Evolutionary conservation across 2,113 vertebrate species (phyloP).

Genomic region (Calypte anna): DNA sequence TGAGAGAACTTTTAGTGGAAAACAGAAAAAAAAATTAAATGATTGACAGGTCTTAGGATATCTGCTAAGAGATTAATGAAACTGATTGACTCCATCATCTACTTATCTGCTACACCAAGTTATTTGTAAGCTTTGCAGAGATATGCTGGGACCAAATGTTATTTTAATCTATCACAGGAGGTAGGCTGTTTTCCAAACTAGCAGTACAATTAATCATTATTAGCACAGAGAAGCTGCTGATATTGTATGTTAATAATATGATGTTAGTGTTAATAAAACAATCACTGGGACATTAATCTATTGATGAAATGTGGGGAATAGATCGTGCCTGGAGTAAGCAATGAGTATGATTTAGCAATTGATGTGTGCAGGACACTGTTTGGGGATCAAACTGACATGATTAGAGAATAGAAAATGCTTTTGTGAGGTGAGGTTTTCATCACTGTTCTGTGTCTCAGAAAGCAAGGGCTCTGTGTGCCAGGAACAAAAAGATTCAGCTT

Average conservation of each 20-base stretch:
- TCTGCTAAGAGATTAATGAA: background rate
- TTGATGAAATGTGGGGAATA: background rate
- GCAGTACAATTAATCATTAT: conserved; percentile 11
- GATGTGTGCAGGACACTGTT: background rate
- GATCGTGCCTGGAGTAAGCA: background rate
- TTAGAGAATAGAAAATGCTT: background rate
- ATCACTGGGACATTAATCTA: background rate
- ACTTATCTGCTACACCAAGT: background rate
- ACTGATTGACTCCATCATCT: background rate
- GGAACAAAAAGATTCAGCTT: background rate
- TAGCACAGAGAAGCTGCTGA: conserved; percentile 4
- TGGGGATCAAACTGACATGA: background rate
- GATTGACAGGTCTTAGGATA: background rate
- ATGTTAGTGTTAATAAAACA: conserved; percentile 11
- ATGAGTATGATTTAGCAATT: background rate
- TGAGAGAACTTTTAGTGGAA: background rate
- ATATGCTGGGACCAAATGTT: background rate
- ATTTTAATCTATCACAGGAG: background rate
- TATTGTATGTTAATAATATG: conserved; percentile 27
- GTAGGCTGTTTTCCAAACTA: background rate
- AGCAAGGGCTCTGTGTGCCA: background rate
- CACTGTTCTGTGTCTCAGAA: background rate
- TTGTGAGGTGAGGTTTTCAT: background rate
- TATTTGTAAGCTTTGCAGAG: background rate
- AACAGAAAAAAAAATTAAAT: background rate